phyloP scores from a whole-genome alignment of 2,113 vertebrate genomes.

The Anguilla japonica region DNA sequence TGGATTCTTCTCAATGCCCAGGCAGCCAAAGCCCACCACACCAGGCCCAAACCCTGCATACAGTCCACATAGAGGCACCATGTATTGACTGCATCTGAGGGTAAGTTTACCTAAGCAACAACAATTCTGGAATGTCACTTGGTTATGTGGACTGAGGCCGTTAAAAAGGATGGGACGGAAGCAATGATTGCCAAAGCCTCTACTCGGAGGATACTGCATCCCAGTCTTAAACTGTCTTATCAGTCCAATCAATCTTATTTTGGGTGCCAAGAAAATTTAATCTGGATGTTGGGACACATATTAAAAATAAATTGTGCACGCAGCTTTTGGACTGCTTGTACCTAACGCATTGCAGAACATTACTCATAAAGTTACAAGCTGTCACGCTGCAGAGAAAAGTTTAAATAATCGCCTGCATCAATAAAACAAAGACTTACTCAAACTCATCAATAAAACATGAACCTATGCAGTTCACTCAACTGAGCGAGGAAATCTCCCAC shows the following conservation, averaged over 20 bases:
- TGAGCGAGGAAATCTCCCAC: neutral
- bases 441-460: neutral
- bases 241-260: constrained; percentile 8
- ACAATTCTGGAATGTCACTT: neutral
- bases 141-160: neutral
- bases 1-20: constrained; percentile 41
- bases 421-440: neutral
- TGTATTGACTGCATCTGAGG: neutral
- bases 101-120: neutral
- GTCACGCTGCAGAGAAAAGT: neutral
- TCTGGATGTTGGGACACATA: neutral
- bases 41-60: constrained; percentile 1
- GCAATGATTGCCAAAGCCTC: neutral
- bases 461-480: neutral
- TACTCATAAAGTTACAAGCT: neutral
- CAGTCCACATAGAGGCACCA: neutral
- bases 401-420: neutral
- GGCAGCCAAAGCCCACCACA: constrained; percentile 7
- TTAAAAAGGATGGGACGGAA: neutral
- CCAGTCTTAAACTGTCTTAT: neutral
- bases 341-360: neutral
- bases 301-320: constrained; percentile 6
- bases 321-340: neutral
- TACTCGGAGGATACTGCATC: neutral
- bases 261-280: neutral